Evolutionary conservation across 2,113 vertebrate genomes (phyloP).

Genomic region (Phylloscopus trochilus): DNA sequence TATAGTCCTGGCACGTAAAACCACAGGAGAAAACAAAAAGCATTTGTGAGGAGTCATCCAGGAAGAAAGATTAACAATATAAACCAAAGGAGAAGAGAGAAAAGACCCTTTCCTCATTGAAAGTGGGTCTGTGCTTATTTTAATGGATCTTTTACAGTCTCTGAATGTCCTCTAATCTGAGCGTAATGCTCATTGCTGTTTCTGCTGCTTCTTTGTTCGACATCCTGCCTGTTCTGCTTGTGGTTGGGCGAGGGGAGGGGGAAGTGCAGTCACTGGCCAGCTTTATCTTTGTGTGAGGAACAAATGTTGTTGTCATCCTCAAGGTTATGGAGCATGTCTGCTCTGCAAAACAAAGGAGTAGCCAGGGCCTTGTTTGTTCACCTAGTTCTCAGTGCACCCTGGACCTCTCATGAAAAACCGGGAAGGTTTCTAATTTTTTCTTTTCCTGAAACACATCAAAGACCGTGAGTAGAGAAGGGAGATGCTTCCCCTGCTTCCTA

Average conservation of each 20-base stretch:
- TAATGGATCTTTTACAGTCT: constrained; percentile 72
- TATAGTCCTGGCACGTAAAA: constrained; percentile 77
- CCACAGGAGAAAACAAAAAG: constrained; percentile 77
- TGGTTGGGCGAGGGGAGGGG: constrained; percentile 32
- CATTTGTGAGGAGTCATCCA: constrained; percentile 76
- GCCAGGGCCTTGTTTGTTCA: constrained; percentile 35
- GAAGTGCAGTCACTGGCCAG: constrained; percentile 28
- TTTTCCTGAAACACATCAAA: constrained; percentile 62
- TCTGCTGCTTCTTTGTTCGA: constrained; percentile 64
- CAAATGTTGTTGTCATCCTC: constrained; percentile 68
- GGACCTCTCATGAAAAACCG: constrained; percentile 39
- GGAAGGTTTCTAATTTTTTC: constrained; percentile 34
- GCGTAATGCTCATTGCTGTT: constrained; percentile 69
- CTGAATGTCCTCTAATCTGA: constrained; percentile 74
- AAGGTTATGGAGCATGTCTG: constrained; percentile 61
- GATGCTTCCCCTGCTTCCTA: not conserved
- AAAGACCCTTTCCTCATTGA: constrained; percentile 66
- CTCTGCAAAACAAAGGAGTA: constrained; percentile 33
- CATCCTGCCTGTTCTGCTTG: constrained; percentile 63
- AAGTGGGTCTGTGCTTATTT: constrained; percentile 74
- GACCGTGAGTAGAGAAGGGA: constrained; percentile 41
- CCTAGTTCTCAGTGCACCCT: constrained; percentile 29
- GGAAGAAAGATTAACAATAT: constrained; percentile 80
- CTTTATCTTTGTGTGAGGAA: constrained; percentile 70
- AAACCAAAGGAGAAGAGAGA: constrained; percentile 43